phyloP scores from a whole-genome alignment of 1,140 invertebrate genomes.

The Brachionus calyciflorus region DNA sequence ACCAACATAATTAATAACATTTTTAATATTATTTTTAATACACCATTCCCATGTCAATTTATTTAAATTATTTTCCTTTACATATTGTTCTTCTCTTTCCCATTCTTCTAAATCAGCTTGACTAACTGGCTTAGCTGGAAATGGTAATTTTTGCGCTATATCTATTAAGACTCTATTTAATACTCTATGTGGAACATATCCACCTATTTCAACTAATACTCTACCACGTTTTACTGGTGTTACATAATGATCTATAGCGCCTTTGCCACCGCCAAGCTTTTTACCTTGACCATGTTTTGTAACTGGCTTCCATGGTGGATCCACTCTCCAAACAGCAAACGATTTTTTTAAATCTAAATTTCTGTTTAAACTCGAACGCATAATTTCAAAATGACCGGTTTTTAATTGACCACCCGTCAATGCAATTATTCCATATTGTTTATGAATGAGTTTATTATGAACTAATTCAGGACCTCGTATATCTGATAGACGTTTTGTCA shows the following conservation, averaged over 20 bases:
- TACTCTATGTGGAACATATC: slow-evolving; percentile 80
- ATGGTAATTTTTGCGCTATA: slow-evolving; percentile 77
- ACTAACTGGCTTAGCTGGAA: slow-evolving; percentile 78
- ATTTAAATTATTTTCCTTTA: slow-evolving; percentile 69
- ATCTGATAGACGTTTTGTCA: slow-evolving; percentile 73
- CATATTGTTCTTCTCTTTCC: slow-evolving; percentile 65
- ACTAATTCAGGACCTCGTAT: slow-evolving; percentile 84
- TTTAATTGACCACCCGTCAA: slow-evolving; percentile 76
- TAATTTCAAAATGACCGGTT: slow-evolving; percentile 80
- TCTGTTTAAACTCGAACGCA: slow-evolving; percentile 72
- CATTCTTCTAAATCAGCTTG: slow-evolving; percentile 72
- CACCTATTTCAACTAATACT: slow-evolving; percentile 91
- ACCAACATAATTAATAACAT: slow-evolving; percentile 53
- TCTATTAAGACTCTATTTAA: slow-evolving; percentile 63
- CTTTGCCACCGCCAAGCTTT: slow-evolving; percentile 93
- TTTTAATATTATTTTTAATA: slow-evolving; percentile 87
- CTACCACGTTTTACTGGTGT: slow-evolving; percentile 84
- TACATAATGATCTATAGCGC: slow-evolving; percentile 87
- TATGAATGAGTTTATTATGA: slow-evolving; percentile 78
- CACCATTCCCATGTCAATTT: slow-evolving; percentile 84
- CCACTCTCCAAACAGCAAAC: slow-evolving; percentile 93
- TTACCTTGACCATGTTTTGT: slow-evolving; percentile 85
- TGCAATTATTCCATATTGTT: slow-evolving; percentile 86
- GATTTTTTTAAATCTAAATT: slow-evolving; percentile 72
- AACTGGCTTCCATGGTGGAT: slow-evolving; percentile 88